A percentile compares a stretch with the other conserved stretches of the same genome.
These are phyloP conservation scores for Hippocampus barbouri DNA, from an alignment of 2,113 vertebrate genomes.

Conservation along the genomic window DNA sequence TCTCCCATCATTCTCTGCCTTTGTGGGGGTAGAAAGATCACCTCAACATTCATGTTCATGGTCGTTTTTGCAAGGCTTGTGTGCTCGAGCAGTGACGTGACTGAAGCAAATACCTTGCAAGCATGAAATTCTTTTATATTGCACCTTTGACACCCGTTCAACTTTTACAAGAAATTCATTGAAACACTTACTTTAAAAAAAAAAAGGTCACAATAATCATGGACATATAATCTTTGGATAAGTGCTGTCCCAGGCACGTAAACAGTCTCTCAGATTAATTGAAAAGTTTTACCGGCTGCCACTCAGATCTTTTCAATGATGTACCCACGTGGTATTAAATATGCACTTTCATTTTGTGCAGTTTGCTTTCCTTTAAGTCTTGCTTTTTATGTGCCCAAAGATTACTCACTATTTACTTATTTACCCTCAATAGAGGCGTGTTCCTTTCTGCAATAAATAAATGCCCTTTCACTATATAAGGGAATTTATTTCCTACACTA, in stretches of 20 bases:
- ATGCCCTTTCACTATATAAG: background rate
- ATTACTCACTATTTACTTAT: background rate
- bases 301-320: background rate
- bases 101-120: constrained; percentile 29
- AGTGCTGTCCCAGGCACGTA: background rate
- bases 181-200: background rate
- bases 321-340: too few relatives aligned
- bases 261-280: background rate
- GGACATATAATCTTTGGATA: background rate
- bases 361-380: background rate
- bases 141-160: constrained; percentile 34
- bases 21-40: constrained; percentile 11
- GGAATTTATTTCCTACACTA: background rate
- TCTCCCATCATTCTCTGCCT: constrained; percentile 2
- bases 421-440: background rate
- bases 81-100: constrained; percentile 21
- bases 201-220: background rate
- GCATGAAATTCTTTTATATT: constrained; percentile 53
- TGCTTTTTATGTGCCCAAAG: too few relatives aligned
- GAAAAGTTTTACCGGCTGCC: background rate
- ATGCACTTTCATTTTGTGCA: too few relatives aligned
- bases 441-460: background rate
- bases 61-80: constrained; percentile 9
- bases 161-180: constrained; percentile 13
- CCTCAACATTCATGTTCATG: constrained; percentile 23